Evolutionary conservation across 2,888 invertebrate genomes (phyloP), one percentile per base, ranked within the genome.

Genomic region (Macroteleia sp.): DNA sequence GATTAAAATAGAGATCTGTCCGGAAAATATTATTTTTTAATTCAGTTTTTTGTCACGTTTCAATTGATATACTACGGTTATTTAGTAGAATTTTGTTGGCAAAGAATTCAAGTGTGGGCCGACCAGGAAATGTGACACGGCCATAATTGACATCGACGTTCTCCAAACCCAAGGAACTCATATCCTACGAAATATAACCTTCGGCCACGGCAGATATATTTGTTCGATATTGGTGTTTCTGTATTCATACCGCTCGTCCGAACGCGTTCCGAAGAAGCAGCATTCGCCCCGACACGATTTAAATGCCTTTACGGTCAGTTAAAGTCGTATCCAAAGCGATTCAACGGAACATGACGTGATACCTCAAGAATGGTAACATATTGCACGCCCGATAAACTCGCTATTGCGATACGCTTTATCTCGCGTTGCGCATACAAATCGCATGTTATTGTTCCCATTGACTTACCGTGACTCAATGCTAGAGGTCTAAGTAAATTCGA

Each of bases 301-400:
- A 77, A 77, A 77, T 77, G 71, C 71, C 67, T 67, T 71, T 71
- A 71, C 61, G 71, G 71, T 71, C 71, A 77, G 77, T 77, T 77
- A 70, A 77, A 77, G 70, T 71, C 54, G 52, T 64, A 77, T 59
- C 54, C 70, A 66, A 64, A 64, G 54, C 70, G 54, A 66, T 71
- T 77, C 66, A 61, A 16, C 66, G 59, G 39, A 57, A 76, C 70
- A 76, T 57, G 70, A 70, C 64, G 76, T 50, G 69, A 69, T 69
- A 70, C 69, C 52, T 69, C 57, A 70, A 70, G 70, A 70, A 77
- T 66, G 70, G 77, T 64, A 71, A 71, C 77, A 77, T 77, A 77
- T 77, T 77, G 77, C 66, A 70, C 71, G 71, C 52, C 48, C 71
- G 77, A 77, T 77, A 64, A 70, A 77, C 56, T 71, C 61, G 61